Percentiles rank a stretch among this genome's conserved stretches.
These are phyloP conservation scores for Hofmannophila pseudospretella DNA, from an alignment of 2,888 invertebrate species.

Conservation along the genomic window DNA sequence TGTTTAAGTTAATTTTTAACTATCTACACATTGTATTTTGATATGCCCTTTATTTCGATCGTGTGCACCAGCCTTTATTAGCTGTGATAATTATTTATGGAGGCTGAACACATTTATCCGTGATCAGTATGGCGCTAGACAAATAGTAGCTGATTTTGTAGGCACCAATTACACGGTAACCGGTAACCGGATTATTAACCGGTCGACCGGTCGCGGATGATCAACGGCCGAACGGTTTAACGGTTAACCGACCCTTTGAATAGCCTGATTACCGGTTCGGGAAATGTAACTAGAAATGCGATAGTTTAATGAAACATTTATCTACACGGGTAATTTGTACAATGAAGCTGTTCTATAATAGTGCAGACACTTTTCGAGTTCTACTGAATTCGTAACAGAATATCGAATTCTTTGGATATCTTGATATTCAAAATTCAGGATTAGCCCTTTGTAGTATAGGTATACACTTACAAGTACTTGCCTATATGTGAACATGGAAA, in stretches of 20 bases:
- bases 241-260: constrained; percentile 2
- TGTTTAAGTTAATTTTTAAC: too few species aligned
- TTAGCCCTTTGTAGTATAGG: too few species aligned
- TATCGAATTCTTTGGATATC: too few species aligned
- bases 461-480: too few species aligned
- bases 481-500: too few species aligned
- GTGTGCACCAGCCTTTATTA: constrained; percentile 13
- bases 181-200: constrained; percentile 21
- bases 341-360: too few species aligned
- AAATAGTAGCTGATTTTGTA: constrained; percentile 46
- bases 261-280: constrained; percentile 6
- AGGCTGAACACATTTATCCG: constrained; percentile 3
- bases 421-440: too few species aligned
- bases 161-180: constrained; percentile 34
- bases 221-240: constrained; percentile 6
- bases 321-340: too few species aligned
- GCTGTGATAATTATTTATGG: not conserved
- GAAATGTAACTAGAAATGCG: not conserved
- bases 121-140: constrained; percentile 19
- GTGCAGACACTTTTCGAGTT: too few species aligned
- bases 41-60: too few species aligned
- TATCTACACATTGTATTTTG: too few species aligned
- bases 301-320: not conserved
- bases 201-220: constrained; percentile 21
- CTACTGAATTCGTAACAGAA: too few species aligned